Conservation (phyloP, 2,113 vertebrate genomes). For the Cheirogaleus medius region DNA sequence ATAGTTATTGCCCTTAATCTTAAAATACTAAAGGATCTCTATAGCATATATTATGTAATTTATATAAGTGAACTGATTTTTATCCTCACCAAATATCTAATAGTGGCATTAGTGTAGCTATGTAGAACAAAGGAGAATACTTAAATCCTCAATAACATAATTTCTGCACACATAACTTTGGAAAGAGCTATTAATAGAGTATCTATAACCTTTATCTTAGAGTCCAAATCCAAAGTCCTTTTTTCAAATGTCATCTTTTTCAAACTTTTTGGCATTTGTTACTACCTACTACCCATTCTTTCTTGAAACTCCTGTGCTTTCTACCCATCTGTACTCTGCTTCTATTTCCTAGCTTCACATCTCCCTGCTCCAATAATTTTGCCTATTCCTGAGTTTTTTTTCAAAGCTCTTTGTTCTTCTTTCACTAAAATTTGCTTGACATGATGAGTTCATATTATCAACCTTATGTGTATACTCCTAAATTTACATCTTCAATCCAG, state of each 20-base stretch:
- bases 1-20: not conserved
- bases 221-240: not conserved
- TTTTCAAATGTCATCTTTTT: not conserved
- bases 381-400: not conserved
- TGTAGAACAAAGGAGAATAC: not conserved
- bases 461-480: not conserved
- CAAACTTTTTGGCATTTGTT: not conserved
- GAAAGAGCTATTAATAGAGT: conserved; percentile 36
- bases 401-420: not conserved
- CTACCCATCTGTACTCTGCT: not conserved
- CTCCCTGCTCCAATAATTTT: not conserved
- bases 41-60: not conserved
- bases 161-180: not conserved
- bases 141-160: not conserved
- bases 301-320: not conserved
- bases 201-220: conserved; percentile 8
- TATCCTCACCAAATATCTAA: not conserved
- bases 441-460: not conserved
- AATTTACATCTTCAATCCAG: conserved; percentile 1
- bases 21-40: not conserved
- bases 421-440: not conserved
- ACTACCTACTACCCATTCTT: not conserved
- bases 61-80: conserved; percentile 31
- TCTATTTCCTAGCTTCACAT: not conserved
- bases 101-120: not conserved